phyloP scores from a whole-genome alignment of 2,797 vertebrate species.

The Nannoperca obscura region DNA sequence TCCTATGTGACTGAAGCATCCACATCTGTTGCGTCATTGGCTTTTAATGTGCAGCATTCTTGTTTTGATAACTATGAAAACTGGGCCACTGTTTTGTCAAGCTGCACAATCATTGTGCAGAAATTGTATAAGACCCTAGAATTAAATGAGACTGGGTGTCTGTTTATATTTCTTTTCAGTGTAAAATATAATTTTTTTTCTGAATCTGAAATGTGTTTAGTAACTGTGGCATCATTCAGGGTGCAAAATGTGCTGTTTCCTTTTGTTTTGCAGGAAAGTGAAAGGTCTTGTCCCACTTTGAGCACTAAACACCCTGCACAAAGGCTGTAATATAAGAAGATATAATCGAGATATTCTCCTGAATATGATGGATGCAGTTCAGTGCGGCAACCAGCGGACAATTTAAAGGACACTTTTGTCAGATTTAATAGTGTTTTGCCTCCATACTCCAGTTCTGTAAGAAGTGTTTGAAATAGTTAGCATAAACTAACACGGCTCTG shows the following conservation, averaged over 20 bases:
- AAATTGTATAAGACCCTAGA: not conserved
- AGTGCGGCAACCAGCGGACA: not conserved
- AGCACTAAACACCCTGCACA: not conserved
- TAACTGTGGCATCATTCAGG: not conserved
- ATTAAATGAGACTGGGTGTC: not conserved
- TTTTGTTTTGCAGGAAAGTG: slow-evolving; percentile 8
- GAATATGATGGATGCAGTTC: slow-evolving; percentile 19
- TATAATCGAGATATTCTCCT: not conserved
- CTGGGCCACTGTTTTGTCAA: slow-evolving; percentile 16
- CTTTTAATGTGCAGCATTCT: not conserved
- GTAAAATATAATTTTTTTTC: slow-evolving; percentile 11
- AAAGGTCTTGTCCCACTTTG: not conserved
- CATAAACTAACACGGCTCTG: not conserved
- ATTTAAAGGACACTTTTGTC: slow-evolving; percentile 22
- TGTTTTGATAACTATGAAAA: slow-evolving; percentile 17
- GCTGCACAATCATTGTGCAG: not conserved
- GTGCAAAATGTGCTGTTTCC: not conserved
- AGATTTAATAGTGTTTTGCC: not conserved
- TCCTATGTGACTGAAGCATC: not conserved
- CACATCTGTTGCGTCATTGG: not conserved
- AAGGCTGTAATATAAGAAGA: not conserved
- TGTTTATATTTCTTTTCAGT: slow-evolving; percentile 9
- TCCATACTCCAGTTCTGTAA: not conserved
- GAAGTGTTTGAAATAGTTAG: slow-evolving; percentile 24
- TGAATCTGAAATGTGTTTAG: slow-evolving; percentile 9